Evolutionary conservation across 2,888 invertebrate species (phyloP), one percentile per base, ranked within the genome.

Genomic region (Cosmia trapezina): DNA sequence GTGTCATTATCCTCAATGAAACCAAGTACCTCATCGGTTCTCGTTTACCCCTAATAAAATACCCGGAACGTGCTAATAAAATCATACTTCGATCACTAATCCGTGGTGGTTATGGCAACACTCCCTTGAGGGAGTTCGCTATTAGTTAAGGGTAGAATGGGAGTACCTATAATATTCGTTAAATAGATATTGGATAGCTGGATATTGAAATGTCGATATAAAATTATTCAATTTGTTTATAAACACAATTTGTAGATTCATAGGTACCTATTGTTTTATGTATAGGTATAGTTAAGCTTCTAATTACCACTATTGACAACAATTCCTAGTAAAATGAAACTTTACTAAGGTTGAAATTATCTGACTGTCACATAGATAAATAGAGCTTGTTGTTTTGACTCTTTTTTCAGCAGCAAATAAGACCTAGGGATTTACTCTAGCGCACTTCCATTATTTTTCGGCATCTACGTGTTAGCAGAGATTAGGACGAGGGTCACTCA

Each of bases 31-130:
- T 67, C 70, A 74, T 81, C 12, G 51, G 11, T 74, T 61, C 67
- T 57, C 74, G 57, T 74, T 68, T 51, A 17, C 54, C 61, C 59
- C 57, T 66, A 78, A 78, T 81, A 78, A 74, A 80, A 73, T 69
- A 77, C 41, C 51, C 56, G 43, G 57, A 54, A 68, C 45, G 51
- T 53, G 51, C 28, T 73, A 74, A 71, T 80, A 83, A 80, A 80
- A 80, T 80, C 69, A 80, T 82, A 65, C 77, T 73, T 84, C 63
- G 61, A 80, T 80, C 83, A 73, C 77, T 75, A 77, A 84, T 74
- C 80, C 60, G 59, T 33, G 60, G 83, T 77, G 53, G 83, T 83
- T 83, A 83, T 75, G 64, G 77, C 61, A 64, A 75, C 59, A 68
- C 37, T 74, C 72, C 64, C 71, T 63, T 49, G 70, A 64, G 70